Evolutionary conservation across 2,888 invertebrate species (phyloP).

Genomic region (Chamaedrilus cognettii): DNA sequence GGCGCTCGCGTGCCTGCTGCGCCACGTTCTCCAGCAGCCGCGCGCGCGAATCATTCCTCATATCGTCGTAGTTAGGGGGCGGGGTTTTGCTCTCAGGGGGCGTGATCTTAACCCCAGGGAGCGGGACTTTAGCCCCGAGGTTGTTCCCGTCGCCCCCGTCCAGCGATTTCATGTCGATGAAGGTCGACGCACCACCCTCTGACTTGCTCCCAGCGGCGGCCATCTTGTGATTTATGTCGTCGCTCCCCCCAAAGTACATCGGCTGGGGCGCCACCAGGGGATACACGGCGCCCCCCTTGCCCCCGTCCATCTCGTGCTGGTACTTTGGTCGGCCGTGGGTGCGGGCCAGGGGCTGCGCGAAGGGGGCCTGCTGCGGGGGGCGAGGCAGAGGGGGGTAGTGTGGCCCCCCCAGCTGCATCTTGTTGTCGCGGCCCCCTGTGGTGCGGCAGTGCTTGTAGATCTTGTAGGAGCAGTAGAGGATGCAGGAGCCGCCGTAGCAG

Average conservation of each 20-base stretch:
- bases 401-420: background rate
- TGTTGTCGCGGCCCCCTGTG: background rate
- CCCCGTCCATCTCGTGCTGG: background rate
- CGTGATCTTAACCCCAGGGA: background rate
- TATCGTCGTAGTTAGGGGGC: background rate
- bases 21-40: background rate
- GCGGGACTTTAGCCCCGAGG: background rate
- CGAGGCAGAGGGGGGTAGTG: background rate
- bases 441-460: constrained; percentile 24
- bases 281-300: background rate
- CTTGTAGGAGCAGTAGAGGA: constrained; percentile 33
- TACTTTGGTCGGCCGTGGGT: background rate
- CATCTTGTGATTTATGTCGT: too few relatives aligned
- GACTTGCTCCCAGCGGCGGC: background rate
- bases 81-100: background rate
- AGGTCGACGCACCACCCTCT: background rate
- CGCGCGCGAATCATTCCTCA: background rate
- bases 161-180: background rate
- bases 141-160: background rate
- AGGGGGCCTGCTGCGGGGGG: background rate
- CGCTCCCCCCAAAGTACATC: too few relatives aligned
- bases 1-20: background rate
- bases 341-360: background rate
- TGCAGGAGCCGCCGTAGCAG: constrained; percentile 39
- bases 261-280: too few relatives aligned